phyloP scores from a whole-genome alignment of 1,140 invertebrate genomes.

The Oedothorax gibbosus region DNA sequence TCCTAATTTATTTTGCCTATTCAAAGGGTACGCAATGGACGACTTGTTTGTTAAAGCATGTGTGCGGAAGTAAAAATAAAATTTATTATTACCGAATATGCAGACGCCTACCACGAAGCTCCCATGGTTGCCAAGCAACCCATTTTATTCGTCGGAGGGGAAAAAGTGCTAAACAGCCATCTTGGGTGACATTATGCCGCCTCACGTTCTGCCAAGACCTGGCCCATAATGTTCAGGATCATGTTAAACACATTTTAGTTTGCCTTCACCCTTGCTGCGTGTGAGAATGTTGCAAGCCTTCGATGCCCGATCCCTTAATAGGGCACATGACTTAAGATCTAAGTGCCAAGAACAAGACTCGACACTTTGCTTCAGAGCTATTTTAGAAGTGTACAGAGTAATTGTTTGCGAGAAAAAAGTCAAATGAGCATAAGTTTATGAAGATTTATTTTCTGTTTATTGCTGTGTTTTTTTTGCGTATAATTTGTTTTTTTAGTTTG shows the following conservation, averaged over 20 bases:
- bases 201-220: slow-evolving; percentile 45
- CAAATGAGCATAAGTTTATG: neutral
- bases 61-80: slow-evolving; percentile 40
- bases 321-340: slow-evolving; percentile 9
- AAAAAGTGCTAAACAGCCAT: slow-evolving; percentile 44
- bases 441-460: too few species aligned
- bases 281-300: neutral
- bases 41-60: slow-evolving; percentile 53
- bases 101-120: slow-evolving; percentile 26
- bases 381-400: slow-evolving; percentile 4
- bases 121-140: slow-evolving; percentile 49
- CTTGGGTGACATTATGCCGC: slow-evolving; percentile 56
- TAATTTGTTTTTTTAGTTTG: too few species aligned
- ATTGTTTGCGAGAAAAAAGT: neutral
- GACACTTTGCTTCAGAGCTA: slow-evolving; percentile 7
- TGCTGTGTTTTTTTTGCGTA: too few species aligned
- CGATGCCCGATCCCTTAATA: slow-evolving; percentile 8
- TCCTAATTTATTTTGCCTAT: slow-evolving; percentile 43
- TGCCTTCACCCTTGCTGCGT: slow-evolving; percentile 32
- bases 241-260: slow-evolving; percentile 61
- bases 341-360: slow-evolving; percentile 16
- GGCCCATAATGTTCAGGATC: slow-evolving; percentile 45
- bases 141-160: slow-evolving; percentile 27
- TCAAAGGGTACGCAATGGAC: slow-evolving; percentile 22
- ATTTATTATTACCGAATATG: slow-evolving; percentile 60